phyloP scores from a whole-genome alignment of 2,888 invertebrate species.

The Andrena hattorfiana region DNA sequence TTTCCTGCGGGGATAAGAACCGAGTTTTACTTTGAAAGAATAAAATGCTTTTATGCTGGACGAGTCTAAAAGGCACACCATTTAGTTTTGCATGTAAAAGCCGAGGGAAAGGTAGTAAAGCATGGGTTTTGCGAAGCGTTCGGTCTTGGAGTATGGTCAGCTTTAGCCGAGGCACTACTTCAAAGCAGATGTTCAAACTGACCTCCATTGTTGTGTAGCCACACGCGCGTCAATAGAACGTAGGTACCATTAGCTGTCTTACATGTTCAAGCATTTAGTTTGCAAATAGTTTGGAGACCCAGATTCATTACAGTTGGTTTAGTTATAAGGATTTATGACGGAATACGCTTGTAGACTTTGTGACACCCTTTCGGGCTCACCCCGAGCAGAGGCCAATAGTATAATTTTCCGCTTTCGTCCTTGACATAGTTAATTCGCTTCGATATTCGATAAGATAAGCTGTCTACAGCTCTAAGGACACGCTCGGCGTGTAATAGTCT shows the following conservation, averaged over 20 bases:
- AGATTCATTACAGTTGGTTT: neutral
- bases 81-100: neutral
- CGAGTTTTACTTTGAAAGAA: slow-evolving; percentile 11
- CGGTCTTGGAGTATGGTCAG: neutral
- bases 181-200: neutral
- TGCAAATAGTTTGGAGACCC: neutral
- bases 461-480: slow-evolving; percentile 28
- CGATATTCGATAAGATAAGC: slow-evolving; percentile 52
- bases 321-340: neutral
- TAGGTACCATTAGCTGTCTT: neutral
- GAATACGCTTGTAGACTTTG: neutral
- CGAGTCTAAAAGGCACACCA: neutral
- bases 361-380: slow-evolving; percentile 13
- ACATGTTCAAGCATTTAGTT: neutral
- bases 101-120: neutral
- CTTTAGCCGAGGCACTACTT: neutral
- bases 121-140: neutral
- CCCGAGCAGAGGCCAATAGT: slow-evolving; percentile 21
- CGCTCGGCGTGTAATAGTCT: neutral
- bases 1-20: slow-evolving; percentile 1
- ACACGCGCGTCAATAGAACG: neutral
- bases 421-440: slow-evolving; percentile 57
- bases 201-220: slow-evolving; percentile 7
- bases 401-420: slow-evolving; percentile 52
- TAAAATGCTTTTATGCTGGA: neutral